A percentile compares a stretch with the other conserved stretches of the same genome.
Conservation (phyloP, 2,797 vertebrate genomes). For the Hydrophis major region DNA sequence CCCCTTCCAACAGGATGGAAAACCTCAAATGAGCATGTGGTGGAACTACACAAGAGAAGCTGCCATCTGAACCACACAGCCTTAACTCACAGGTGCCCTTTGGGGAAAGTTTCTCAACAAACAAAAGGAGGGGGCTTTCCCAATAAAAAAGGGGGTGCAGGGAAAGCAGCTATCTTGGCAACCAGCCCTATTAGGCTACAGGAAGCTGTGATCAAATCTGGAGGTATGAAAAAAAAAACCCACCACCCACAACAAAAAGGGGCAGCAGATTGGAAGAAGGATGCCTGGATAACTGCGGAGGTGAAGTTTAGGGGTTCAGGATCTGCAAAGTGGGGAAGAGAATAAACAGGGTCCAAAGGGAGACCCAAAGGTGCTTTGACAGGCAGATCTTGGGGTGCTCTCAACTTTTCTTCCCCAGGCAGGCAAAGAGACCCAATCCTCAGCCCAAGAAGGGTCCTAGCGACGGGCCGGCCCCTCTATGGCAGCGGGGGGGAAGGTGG, state of each 20-base stretch:
- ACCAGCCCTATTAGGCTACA: neutral
- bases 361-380: neutral
- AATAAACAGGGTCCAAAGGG: neutral
- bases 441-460: neutral
- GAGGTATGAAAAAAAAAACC: neutral
- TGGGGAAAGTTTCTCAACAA: neutral
- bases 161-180: neutral
- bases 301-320: neutral
- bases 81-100: neutral
- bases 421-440: neutral
- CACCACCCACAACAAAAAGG: neutral
- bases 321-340: neutral
- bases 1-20: neutral
- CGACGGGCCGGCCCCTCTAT: neutral
- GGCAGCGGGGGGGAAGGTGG: conserved; percentile 8
- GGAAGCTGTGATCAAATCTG: neutral
- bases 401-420: neutral
- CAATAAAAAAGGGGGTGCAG: too few species aligned
- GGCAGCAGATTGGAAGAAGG: neutral
- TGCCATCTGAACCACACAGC: neutral
- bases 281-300: neutral
- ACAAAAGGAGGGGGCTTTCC: neutral
- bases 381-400: neutral
- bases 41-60: neutral
- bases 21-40: neutral